A percentile compares a stretch with the other conserved stretches of the same genome.
These are phyloP conservation scores for Glaucopsyche alexis DNA, from an alignment of 2,888 invertebrate genomes.

Conservation along the genomic window DNA sequence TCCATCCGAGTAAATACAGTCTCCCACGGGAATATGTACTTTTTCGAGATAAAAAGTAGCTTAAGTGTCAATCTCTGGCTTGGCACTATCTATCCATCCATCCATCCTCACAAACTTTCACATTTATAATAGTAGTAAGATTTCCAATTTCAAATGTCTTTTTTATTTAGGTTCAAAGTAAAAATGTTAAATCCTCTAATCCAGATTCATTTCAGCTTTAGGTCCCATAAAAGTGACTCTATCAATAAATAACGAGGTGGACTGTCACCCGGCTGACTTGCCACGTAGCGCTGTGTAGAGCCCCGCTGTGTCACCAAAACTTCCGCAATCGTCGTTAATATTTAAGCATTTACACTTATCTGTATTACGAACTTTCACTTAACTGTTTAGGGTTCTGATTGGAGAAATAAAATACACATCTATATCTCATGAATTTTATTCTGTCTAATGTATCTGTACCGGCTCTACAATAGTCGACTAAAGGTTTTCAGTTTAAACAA, in stretches of 20 bases:
- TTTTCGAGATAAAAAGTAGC: too few species aligned
- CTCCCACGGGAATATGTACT: too few species aligned
- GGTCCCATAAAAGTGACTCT: slow-evolving; percentile 39
- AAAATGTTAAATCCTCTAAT: too few species aligned
- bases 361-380: slow-evolving; percentile 2
- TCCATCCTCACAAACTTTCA: too few species aligned
- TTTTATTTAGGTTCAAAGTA: too few species aligned
- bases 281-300: slow-evolving; percentile 52
- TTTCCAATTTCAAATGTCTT: too few species aligned
- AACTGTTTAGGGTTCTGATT: background rate
- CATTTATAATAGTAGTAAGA: too few species aligned
- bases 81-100: too few species aligned
- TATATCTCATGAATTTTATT: background rate
- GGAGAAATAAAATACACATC: background rate
- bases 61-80: too few species aligned
- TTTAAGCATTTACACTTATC: slow-evolving; percentile 47
- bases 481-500: background rate
- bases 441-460: background rate
- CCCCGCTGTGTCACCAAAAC: slow-evolving; percentile 46
- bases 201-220: too few species aligned
- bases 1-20: too few species aligned
- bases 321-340: slow-evolving; percentile 47
- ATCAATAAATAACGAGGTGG: slow-evolving; percentile 58
- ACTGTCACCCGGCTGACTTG: slow-evolving; percentile 45
- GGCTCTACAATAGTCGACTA: background rate